Evolutionary conservation across 2,888 invertebrate genomes (phyloP), one percentile per base, ranked within the genome.

Genomic region (Piscicola geometra): DNA sequence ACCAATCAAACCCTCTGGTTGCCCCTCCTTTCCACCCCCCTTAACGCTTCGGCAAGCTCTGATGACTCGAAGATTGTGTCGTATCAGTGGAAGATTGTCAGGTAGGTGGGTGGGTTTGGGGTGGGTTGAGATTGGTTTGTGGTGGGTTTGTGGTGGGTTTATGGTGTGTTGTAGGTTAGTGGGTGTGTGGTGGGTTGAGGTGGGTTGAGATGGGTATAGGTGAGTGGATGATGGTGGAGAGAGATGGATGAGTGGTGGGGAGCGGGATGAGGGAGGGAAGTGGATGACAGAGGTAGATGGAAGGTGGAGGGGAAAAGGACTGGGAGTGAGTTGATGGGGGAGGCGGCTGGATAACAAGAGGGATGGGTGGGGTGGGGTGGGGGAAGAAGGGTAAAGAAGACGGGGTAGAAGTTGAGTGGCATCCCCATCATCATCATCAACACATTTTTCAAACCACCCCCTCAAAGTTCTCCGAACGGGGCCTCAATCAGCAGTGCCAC

Each of bases 51-150:
- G 74, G 89, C 88, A 82, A 93, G 92, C 60, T 85, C 84, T 36
- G 94, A 94, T 85, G 94, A 94, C 85, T 90, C 92, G 82, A 89
- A 90, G 82, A 92, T 94, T 79, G 89, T 90, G 33, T 89, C 89
- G 50, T 95, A 90, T 88, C 89, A 89, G 18, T 96, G 96, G 96
- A 90, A 90, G 80, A 91, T 93, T 84, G 85, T 91, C 9, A 89
- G 87, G 89, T 89, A 84, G 78, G 80, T 75, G 18, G 32, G 41
- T 41, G 21, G 5, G 5, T n/a, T 3, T 35, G 36, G 5, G 33
- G 32, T n/a, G 30, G 75, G 66, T 35, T 56, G 21, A n/a, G 25
- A 30, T 1, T 2, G 35, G 15, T 50, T 2, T 28, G 18, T 1
- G 1, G 12, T 33, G 21, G 28, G 25, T 21, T 25, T 36, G 15